Conservation (phyloP, 2,888 invertebrate species). For the Rhingia rostrata region DNA sequence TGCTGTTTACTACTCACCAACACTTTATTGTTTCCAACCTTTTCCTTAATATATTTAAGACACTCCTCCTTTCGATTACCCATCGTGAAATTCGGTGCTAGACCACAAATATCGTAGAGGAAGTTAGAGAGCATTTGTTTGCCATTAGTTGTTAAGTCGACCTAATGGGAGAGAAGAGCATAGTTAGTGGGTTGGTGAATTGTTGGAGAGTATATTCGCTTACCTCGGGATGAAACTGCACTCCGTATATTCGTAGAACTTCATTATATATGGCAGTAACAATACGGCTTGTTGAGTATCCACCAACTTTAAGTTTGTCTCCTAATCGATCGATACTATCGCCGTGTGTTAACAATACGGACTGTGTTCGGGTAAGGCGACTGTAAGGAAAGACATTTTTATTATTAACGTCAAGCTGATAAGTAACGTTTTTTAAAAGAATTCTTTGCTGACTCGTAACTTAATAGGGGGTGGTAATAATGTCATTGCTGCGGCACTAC, state of each 20-base stretch:
- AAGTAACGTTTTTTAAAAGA: no score
- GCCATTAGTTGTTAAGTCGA: conserved; percentile 96
- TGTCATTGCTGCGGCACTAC: no score
- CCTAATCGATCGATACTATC: conserved; percentile 97
- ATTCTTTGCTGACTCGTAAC: no score
- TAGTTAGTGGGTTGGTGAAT: neutral
- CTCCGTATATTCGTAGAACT: conserved; percentile 94
- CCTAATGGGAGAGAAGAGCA: conserved; percentile 82
- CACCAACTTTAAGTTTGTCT: conserved; percentile 93
- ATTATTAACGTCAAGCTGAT: neutral
- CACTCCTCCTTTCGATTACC: conserved; percentile 93
- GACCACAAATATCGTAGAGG: conserved; percentile 94
- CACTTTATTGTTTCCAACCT: conserved; percentile 96
- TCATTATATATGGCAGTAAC: conserved; percentile 96
- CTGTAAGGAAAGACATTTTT: conserved; percentile 84
- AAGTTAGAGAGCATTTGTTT: conserved; percentile 97
- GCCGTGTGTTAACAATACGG: conserved; percentile 97
- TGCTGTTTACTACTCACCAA: conserved; percentile 86
- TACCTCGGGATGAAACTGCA: conserved; percentile 99
- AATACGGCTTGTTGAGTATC: conserved; percentile 90
- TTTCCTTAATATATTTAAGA: conserved; percentile 94
- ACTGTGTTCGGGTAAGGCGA: conserved; percentile 92
- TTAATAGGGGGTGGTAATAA: no score
- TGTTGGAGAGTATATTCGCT: neutral
- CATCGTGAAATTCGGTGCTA: conserved; percentile 94